Evolutionary conservation across 2,113 vertebrate genomes (phyloP), one percentile per base, ranked within the genome.

Genomic region (Cololabis saira): DNA sequence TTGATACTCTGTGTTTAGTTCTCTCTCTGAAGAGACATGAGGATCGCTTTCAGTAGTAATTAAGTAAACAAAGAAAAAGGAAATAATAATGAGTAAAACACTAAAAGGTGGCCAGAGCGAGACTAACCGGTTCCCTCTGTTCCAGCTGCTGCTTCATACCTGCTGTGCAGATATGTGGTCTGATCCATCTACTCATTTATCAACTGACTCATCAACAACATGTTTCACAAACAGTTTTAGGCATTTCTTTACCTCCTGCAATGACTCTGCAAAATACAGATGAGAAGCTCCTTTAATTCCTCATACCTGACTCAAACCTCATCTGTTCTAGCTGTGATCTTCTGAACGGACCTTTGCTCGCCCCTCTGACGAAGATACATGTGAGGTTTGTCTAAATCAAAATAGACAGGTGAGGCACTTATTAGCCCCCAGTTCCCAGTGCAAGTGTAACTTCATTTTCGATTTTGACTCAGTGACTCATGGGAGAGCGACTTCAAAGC

Each of bases 371-470:
- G 74, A 81, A 69, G 77, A 88, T 69, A 65, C 79, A 76, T 51
- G 33, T 77, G 81, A 81, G 71, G 74, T 67, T 86, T 62, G 60
- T 70, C 53, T 74, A 71, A 83, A 80, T 80, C 71, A 87, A 85
- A 10, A 87, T 61, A 86, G 86, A 87, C 81, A 90, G 81, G 76
- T 84, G 81, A 89, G 76, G 76, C 66, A 48, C 77, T 70, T 82
- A 82, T 87, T 88, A 83, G 80, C 77, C 79, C 54, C 71, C 70
- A 79, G 85, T 81, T 79, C 74, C 71, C 21, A 49, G 45, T 67
- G 72, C 78, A 82, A 90, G 80, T 87, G 82, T 82, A 86, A 77
- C 84, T 87, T 86, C 74, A 81, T 87, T 82, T 86, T 86, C 78
- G 77, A 78, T 84, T 81, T 75, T 3, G 42, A 54, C 71, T 75